Evolutionary conservation across 92 coral and sea anemone genomes (phyloP).

Genomic region (Epizoanthus illoricatus): DNA sequence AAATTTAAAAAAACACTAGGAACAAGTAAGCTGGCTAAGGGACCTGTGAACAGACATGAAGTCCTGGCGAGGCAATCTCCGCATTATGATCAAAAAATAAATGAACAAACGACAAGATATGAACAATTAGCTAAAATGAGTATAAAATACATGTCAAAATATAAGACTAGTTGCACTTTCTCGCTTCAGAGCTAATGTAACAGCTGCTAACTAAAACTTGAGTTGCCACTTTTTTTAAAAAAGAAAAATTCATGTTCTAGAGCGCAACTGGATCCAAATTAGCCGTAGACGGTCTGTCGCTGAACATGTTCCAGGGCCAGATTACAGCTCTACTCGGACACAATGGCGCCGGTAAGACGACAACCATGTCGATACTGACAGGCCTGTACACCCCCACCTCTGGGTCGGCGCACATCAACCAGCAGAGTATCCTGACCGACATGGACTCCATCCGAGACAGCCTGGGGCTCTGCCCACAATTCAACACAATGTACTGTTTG

Average conservation of each 20-base stretch:
- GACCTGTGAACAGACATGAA: too few relatives aligned
- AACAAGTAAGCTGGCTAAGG: too few relatives aligned
- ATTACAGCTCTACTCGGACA: conserved; percentile 95
- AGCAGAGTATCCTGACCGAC: conserved; percentile 83
- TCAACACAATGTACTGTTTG: conserved; percentile 95
- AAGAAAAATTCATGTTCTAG: conserved; percentile 37
- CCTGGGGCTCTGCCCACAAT: conserved; percentile 96
- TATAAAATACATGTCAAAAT: too few relatives aligned
- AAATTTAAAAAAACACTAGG: too few relatives aligned
- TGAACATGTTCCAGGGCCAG: conserved; percentile 97
- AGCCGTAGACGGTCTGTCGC: conserved; percentile 84
- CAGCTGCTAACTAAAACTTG: too few relatives aligned
- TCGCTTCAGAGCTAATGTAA: too few relatives aligned
- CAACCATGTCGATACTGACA: conserved; percentile 94
- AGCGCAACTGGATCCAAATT: conserved; percentile 84
- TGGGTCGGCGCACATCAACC: conserved; percentile 84
- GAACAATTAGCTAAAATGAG: too few relatives aligned
- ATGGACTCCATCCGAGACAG: conserved; percentile 92
- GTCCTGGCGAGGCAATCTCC: too few relatives aligned
- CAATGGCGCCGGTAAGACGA: conserved; percentile 97
- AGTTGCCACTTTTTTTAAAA: not conserved
- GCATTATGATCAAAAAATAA: too few relatives aligned
- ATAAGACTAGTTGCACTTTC: too few relatives aligned
- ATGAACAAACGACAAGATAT: too few relatives aligned
- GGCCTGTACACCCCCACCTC: conserved; percentile 89